phyloP scores from a whole-genome alignment of 2,113 vertebrate genomes.

The Corvus hawaiiensis region DNA sequence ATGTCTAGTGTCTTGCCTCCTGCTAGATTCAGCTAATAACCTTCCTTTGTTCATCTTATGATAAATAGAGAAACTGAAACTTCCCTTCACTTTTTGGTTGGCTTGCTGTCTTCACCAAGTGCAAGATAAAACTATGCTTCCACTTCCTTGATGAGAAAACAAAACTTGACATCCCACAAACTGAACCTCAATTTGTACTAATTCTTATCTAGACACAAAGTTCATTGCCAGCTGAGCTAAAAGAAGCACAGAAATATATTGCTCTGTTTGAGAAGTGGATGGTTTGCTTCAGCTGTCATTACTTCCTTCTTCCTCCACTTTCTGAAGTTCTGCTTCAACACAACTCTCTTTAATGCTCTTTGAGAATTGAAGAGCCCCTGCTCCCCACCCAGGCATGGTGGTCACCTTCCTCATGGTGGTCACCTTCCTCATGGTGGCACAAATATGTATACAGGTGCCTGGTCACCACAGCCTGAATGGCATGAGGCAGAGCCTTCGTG shows the following conservation, averaged over 20 bases:
- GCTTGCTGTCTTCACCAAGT: background rate
- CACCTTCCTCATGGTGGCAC: background rate
- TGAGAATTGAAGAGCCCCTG: background rate
- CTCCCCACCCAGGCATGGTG: rapidly evolving
- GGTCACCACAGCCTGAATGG: background rate
- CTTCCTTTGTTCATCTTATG: background rate
- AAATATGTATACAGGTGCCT: background rate
- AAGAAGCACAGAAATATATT: background rate
- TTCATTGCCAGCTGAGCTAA: background rate
- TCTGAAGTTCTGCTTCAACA: background rate
- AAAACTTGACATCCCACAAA: background rate
- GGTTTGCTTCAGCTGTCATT: background rate
- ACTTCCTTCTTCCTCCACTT: background rate
- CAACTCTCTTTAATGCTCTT: background rate
- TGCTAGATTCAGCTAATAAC: background rate
- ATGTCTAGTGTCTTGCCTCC: background rate
- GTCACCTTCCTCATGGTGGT: background rate
- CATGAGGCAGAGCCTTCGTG: rapidly evolving
- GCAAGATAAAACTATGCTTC: background rate
- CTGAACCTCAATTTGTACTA: background rate
- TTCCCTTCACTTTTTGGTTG: background rate
- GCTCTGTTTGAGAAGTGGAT: background rate
- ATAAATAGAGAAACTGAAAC: background rate
- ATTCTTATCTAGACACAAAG: background rate
- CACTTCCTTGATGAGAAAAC: background rate